phyloP scores from a whole-genome alignment of 2,113 vertebrate genomes.

The Tapirus terrestris region DNA sequence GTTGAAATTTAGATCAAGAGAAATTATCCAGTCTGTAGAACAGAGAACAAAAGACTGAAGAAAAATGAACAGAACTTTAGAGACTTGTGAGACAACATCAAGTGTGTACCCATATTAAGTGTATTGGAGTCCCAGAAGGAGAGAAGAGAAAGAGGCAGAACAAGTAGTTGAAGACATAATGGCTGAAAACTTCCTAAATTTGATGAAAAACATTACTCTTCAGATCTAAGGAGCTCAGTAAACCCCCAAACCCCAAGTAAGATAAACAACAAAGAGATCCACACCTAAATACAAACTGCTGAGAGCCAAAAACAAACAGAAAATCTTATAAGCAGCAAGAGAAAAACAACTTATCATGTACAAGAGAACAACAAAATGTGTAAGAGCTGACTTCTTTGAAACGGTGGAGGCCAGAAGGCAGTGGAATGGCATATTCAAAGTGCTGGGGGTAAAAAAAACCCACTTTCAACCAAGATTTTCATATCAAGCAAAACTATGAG shows the following conservation, averaged over 20 bases:
- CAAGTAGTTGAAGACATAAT: not conserved
- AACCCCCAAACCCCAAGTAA: not conserved
- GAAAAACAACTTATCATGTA: not conserved
- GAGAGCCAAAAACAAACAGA: not conserved
- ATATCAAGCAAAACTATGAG: not conserved
- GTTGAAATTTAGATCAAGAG: not conserved
- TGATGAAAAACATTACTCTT: not conserved
- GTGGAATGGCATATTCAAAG: not conserved
- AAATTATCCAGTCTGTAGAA: not conserved
- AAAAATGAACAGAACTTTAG: not conserved
- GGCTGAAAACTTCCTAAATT: not conserved
- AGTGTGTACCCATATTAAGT: not conserved
- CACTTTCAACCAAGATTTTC: not conserved
- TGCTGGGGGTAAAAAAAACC: not conserved
- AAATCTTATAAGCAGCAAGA: not conserved
- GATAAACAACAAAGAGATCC: not conserved
- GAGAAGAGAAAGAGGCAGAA: not conserved
- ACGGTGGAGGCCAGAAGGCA: not conserved
- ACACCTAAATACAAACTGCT: not conserved
- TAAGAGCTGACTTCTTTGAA: not conserved
- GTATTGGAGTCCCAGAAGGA: not conserved
- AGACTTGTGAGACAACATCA: not conserved
- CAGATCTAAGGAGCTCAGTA: not conserved
- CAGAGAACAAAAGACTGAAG: not conserved
- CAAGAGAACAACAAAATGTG: not conserved